phyloP scores from a whole-genome alignment of 2,113 vertebrate genomes.

The Cyanoramphus novaezelandiae region DNA sequence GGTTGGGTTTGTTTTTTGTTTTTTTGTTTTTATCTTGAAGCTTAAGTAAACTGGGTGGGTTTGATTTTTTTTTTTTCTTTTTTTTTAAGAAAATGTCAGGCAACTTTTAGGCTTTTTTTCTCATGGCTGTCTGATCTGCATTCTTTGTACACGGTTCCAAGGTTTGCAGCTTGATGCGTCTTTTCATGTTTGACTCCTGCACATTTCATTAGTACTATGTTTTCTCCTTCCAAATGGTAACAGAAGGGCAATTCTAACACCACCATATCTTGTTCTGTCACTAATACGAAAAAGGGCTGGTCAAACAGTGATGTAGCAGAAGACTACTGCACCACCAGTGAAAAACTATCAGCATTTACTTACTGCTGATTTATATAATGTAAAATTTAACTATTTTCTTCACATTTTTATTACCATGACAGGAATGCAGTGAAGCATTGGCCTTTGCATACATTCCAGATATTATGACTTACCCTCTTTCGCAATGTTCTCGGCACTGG shows the following conservation, averaged over 20 bases:
- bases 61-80: too few relatives aligned
- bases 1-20: too few relatives aligned
- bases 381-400: background rate
- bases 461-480: background rate
- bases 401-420: background rate
- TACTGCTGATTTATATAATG: background rate
- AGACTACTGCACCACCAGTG: background rate
- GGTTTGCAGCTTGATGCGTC: background rate
- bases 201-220: background rate
- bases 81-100: background rate
- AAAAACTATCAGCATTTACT: background rate
- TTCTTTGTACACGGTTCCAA: background rate
- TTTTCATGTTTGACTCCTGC: background rate
- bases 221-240: background rate
- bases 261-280: background rate
- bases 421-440: background rate
- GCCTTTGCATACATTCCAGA: background rate
- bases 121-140: background rate
- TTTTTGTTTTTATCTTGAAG: background rate
- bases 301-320: background rate
- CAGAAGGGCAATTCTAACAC: background rate
- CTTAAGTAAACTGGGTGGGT: background rate
- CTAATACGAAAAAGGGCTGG: background rate
- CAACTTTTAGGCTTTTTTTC: background rate
- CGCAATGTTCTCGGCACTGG: background rate